Percentiles rank a stretch among this genome's conserved stretches.
phyloP scores from a whole-genome alignment of 2,113 vertebrate genomes.

The Oryzias woworae region DNA sequence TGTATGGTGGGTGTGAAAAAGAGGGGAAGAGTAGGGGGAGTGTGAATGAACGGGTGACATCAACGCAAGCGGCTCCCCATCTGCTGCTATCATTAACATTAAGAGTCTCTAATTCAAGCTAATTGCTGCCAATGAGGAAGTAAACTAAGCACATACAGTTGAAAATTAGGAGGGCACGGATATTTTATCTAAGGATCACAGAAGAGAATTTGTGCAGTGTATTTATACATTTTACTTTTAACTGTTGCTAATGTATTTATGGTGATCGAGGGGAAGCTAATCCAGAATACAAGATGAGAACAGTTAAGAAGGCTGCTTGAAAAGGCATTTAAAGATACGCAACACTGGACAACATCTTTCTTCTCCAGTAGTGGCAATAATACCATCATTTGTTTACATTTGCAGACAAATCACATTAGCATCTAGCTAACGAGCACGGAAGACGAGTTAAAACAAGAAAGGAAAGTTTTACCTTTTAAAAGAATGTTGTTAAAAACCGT shows the following conservation, averaged over 20 bases:
- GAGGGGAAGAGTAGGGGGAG: constrained; percentile 11
- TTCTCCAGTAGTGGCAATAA: not conserved
- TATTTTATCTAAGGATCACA: constrained; percentile 10
- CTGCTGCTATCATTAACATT: constrained; percentile 69
- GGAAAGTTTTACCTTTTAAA: too few species aligned
- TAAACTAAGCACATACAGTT: constrained; percentile 43
- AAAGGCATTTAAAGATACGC: not conserved
- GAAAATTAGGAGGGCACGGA: constrained; percentile 5
- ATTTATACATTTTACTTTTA: not conserved
- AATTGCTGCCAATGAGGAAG: constrained; percentile 59
- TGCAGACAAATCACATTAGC: not conserved
- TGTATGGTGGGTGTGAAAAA: constrained; percentile 4
- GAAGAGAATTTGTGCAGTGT: constrained; percentile 20
- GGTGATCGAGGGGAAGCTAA: not conserved
- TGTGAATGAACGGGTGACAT: constrained; percentile 43
- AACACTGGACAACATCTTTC: not conserved
- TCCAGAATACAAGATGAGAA: too few species aligned
- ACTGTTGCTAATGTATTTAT: too few species aligned
- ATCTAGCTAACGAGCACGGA: not conserved
- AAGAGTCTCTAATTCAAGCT: constrained; percentile 65
- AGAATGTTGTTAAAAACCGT: too few species aligned
- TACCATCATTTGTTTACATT: not conserved
- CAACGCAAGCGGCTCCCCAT: constrained; percentile 58
- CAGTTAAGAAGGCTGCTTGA: too few species aligned
- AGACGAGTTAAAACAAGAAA: not conserved